Evolutionary conservation across 2,888 invertebrate genomes (phyloP).

Genomic region (Tetanocera ferruginea): DNA sequence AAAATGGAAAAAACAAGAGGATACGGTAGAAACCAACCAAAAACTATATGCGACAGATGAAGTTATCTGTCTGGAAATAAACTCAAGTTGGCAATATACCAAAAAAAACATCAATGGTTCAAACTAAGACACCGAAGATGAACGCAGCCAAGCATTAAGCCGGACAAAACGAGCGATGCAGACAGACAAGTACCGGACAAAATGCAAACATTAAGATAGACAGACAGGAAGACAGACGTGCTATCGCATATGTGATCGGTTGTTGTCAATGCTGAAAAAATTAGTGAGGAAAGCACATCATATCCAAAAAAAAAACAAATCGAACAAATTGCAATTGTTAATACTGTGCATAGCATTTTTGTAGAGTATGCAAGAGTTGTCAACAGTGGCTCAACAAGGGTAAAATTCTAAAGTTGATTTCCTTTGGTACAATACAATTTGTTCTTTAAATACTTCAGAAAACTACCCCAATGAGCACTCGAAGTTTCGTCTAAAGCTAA

Average conservation of each 20-base stretch:
- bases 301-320: too few species aligned
- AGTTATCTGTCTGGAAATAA: constrained; percentile 17
- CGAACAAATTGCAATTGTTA: too few species aligned
- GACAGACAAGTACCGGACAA: neutral
- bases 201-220: neutral
- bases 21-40: neutral
- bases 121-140: too few species aligned
- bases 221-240: neutral
- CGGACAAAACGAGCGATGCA: neutral
- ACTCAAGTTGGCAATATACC: constrained; percentile 18
- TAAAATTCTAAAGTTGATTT: too few species aligned
- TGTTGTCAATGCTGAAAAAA: neutral
- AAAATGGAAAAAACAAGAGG: neutral
- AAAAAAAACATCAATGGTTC: neutral
- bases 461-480: too few species aligned
- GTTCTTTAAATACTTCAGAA: too few species aligned
- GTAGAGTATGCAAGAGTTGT: too few species aligned
- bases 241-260: neutral
- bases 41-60: constrained; percentile 13
- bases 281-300: too few species aligned
- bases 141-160: neutral
- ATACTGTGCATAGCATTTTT: too few species aligned
- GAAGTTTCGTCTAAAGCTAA: too few species aligned
- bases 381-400: too few species aligned
- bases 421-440: too few species aligned